Percentiles rank a stretch among this genome's conserved stretches.
These are phyloP conservation scores for Pollicipes pollicipes DNA, from an alignment of 1,140 invertebrate genomes.

Conservation along the genomic window DNA sequence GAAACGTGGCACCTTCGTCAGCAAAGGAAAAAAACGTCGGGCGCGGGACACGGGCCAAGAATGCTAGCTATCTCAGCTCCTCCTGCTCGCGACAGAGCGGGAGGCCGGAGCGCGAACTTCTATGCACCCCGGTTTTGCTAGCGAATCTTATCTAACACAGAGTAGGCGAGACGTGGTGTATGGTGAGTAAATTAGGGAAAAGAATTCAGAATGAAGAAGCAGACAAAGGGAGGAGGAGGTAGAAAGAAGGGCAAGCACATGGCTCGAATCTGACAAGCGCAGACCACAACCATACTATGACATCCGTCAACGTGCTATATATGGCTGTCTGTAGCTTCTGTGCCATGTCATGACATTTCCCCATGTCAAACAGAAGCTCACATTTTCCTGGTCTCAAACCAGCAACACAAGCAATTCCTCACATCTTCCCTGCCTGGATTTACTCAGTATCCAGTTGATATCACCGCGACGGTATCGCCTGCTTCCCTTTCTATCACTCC, in stretches of 20 bases:
- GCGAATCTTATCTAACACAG: not conserved
- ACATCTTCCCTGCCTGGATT: too few relatives aligned
- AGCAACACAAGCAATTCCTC: not conserved
- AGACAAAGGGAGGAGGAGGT: not conserved
- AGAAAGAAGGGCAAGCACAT: not conserved
- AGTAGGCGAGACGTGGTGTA: not conserved
- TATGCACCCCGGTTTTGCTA: not conserved
- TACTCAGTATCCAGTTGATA: too few relatives aligned
- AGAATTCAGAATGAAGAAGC: not conserved
- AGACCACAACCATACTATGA: not conserved
- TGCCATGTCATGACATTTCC: too few relatives aligned
- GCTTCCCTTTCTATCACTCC: too few relatives aligned
- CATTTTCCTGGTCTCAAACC: not conserved
- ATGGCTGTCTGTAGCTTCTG: too few relatives aligned
- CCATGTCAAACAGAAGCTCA: not conserved
- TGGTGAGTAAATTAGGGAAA: not conserved
- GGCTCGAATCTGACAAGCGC: not conserved
- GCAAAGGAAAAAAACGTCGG: too few relatives aligned
- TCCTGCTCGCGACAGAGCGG: too few relatives aligned
- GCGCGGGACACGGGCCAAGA: not conserved
- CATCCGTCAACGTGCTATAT: too few relatives aligned
- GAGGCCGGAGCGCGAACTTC: too few relatives aligned
- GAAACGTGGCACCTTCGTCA: too few relatives aligned
- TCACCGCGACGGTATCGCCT: too few relatives aligned
- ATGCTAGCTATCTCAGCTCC: not conserved